Evolutionary conservation across 1,140 invertebrate genomes (phyloP).

Genomic region (Camponotus vicinus): DNA sequence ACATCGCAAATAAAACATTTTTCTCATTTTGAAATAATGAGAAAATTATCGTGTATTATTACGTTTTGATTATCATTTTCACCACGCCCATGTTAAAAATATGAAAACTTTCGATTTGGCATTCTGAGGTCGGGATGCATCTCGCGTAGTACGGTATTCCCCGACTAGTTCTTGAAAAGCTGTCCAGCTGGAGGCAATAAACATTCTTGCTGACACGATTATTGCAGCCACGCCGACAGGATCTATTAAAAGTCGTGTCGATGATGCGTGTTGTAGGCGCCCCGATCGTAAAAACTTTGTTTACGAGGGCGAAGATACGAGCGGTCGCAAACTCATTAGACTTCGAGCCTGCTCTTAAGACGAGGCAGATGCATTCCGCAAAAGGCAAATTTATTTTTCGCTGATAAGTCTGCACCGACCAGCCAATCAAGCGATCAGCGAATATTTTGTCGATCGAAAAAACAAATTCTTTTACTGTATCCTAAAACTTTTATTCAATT

Average conservation of each 20-base stretch:
- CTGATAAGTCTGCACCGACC: slow-evolving; percentile 25
- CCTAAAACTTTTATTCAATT: not conserved
- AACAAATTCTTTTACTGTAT: not conserved
- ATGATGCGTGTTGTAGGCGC: slow-evolving; percentile 55
- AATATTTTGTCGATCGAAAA: not conserved
- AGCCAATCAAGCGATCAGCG: slow-evolving; percentile 13
- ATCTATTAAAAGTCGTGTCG: slow-evolving; percentile 72
- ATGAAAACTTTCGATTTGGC: not conserved
- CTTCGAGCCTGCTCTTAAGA: slow-evolving; percentile 21
- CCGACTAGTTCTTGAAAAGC: slow-evolving; percentile 69
- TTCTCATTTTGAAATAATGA: not conserved
- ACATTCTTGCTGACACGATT: slow-evolving; percentile 72
- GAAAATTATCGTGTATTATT: not conserved
- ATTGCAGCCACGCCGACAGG: slow-evolving; percentile 68
- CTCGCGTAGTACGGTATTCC: slow-evolving; percentile 18
- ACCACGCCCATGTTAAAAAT: not conserved
- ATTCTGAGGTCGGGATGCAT: slow-evolving; percentile 18
- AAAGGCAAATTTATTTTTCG: slow-evolving; percentile 50
- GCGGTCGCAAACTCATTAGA: slow-evolving; percentile 58
- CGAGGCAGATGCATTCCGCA: slow-evolving; percentile 18
- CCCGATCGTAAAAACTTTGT: slow-evolving; percentile 71
- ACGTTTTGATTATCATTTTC: slow-evolving; percentile 26
- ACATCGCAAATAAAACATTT: not conserved
- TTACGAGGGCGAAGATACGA: slow-evolving; percentile 66
- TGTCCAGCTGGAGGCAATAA: slow-evolving; percentile 71